These are phyloP conservation scores for Trissoscelio sp. DNA, from an alignment of 2,888 invertebrate species.

Conservation along the genomic window DNA sequence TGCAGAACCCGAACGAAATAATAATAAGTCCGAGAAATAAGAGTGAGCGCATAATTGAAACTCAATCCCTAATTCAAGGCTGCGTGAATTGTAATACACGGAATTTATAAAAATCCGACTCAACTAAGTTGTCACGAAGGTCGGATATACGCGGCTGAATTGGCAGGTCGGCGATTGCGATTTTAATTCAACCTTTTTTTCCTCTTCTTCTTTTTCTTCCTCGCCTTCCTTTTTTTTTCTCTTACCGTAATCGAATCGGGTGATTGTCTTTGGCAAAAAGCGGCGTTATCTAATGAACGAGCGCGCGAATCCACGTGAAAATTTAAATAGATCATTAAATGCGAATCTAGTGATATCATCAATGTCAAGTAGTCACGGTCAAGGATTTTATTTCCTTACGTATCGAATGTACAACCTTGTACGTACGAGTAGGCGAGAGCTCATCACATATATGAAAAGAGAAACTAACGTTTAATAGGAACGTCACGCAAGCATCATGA, in stretches of 20 bases:
- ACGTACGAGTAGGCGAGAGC: constrained; percentile 59
- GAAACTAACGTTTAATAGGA: constrained; percentile 70
- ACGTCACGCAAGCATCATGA: constrained; percentile 69
- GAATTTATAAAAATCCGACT: constrained; percentile 7
- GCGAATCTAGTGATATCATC: constrained; percentile 52
- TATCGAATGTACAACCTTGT: constrained; percentile 64
- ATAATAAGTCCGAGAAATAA: constrained; percentile 37
- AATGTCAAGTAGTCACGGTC: constrained; percentile 66
- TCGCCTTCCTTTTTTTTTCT: too few relatives aligned
- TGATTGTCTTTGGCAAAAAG: constrained; percentile 1
- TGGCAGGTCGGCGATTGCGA: neutral
- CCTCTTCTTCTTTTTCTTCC: neutral
- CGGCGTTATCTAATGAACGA: constrained; percentile 25
- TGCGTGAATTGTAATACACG: constrained; percentile 18
- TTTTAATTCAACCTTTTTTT: neutral
- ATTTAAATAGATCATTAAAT: constrained; percentile 52
- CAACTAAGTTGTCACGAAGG: constrained; percentile 16
- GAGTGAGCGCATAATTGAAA: constrained; percentile 42
- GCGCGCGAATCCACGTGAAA: constrained; percentile 38
- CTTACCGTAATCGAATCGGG: neutral
- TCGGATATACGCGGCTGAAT: neutral
- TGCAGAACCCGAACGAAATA: constrained; percentile 24
- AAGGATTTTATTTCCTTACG: constrained; percentile 64
- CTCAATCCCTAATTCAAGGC: constrained; percentile 55
- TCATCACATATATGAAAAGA: constrained; percentile 66